Evolutionary conservation across 2,797 vertebrate species (phyloP).

Genomic region (Poeciliopsis presidionis): DNA sequence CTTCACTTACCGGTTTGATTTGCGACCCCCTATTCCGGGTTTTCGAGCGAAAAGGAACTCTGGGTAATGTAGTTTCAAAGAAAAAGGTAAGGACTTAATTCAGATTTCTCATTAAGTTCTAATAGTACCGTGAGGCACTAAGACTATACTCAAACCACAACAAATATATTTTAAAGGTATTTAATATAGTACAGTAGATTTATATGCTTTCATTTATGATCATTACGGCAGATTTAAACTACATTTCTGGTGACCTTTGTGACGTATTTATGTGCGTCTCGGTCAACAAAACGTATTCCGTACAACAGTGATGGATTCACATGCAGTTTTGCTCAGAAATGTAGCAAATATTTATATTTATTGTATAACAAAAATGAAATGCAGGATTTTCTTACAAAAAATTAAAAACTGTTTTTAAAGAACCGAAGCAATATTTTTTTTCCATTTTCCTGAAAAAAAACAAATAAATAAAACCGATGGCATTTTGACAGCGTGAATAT

Average conservation of each 20-base stretch:
- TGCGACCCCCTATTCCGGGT: constrained; percentile 50
- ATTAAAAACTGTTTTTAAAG: neutral
- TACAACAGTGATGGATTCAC: neutral
- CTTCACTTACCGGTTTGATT: constrained; percentile 56
- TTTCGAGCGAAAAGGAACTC: constrained; percentile 34
- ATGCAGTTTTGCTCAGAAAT: neutral
- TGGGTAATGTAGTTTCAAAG: constrained; percentile 60
- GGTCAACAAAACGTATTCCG: neutral
- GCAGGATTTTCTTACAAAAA: neutral
- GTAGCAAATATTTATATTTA: neutral
- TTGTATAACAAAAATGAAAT: neutral
- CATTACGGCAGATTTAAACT: neutral
- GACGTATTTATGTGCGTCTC: constrained; percentile 1
- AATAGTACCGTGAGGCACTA: neutral
- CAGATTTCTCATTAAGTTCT: neutral
- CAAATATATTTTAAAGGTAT: neutral
- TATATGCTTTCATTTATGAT: neutral
- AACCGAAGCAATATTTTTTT: neutral
- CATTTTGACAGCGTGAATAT: neutral
- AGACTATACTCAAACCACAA: neutral
- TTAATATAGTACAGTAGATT: neutral
- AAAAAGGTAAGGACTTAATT: neutral
- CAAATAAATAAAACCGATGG: neutral
- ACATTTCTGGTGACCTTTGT: neutral
- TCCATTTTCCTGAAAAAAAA: neutral